These are phyloP conservation scores for Trachelus stipa DNA, from an alignment of 2,888 invertebrate species.

Conservation along the genomic window DNA sequence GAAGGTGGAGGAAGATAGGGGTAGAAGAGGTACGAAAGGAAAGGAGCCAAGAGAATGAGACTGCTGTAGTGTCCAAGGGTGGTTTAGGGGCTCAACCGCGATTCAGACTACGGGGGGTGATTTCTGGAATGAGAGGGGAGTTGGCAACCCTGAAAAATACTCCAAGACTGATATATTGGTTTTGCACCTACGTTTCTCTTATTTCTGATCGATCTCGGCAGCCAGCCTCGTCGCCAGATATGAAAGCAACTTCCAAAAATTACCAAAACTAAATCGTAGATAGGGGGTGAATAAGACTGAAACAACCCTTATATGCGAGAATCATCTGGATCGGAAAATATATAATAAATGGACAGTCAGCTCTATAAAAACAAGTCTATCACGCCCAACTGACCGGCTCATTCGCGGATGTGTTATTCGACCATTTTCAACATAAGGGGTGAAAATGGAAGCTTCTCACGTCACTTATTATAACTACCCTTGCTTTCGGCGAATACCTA, in stretches of 20 bases:
- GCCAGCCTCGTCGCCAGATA: not conserved
- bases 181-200: not conserved
- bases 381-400: not conserved
- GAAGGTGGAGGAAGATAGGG: not conserved
- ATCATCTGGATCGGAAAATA: too few species aligned
- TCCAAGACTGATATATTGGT: slow-evolving; percentile 23
- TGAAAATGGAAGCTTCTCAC: not conserved
- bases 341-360: too few species aligned
- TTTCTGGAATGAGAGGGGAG: not conserved
- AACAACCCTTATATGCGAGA: not conserved
- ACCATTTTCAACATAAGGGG: not conserved
- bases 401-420: not conserved
- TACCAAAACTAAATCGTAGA: not conserved
- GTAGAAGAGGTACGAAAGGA: not conserved
- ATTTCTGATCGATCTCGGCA: not conserved
- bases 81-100: not conserved
- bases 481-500: not conserved
- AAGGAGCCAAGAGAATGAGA: not conserved
- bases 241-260: not conserved
- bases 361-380: not conserved
- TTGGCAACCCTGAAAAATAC: slow-evolving; percentile 18
- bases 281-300: not conserved
- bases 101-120: not conserved
- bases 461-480: not conserved
- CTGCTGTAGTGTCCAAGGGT: not conserved